These are phyloP conservation scores for Enteromius argenteus DNA, from an alignment of 2,797 vertebrate genomes.

Conservation along the genomic window DNA sequence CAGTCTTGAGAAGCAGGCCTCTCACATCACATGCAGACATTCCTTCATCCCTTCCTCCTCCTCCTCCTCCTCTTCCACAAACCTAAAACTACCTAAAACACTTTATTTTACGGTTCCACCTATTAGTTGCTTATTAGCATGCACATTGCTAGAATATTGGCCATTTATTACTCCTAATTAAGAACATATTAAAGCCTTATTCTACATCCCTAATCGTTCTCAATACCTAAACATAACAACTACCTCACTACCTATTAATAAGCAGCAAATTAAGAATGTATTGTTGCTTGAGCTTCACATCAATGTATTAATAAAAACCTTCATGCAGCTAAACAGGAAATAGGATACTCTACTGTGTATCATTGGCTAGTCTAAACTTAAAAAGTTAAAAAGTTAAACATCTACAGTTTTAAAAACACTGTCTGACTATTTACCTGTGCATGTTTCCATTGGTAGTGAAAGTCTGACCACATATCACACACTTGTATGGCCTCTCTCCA, in stretches of 20 bases:
- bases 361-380: neutral
- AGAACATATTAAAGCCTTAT: too few species aligned
- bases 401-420: conserved; percentile 4
- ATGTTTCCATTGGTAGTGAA: conserved; percentile 99
- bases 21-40: conserved; percentile 34
- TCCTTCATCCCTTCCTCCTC: conserved; percentile 24
- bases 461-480: conserved; percentile 90
- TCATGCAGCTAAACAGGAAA: neutral
- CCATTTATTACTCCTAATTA: too few species aligned
- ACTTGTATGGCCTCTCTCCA: conserved; percentile 95
- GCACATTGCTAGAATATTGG: too few species aligned
- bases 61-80: conserved; percentile 1
- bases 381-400: neutral
- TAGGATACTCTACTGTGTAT: neutral
- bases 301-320: neutral
- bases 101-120: too few species aligned
- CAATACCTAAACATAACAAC: too few species aligned
- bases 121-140: too few species aligned
- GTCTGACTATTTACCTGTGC: conserved; percentile 85
- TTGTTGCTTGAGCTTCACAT: neutral
- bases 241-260: too few species aligned
- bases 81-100: neutral
- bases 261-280: too few species aligned
- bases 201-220: too few species aligned
- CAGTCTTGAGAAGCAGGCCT: conserved; percentile 14